These are phyloP conservation scores for Characodon lateralis DNA, from an alignment of 2,797 vertebrate genomes.

Conservation along the genomic window DNA sequence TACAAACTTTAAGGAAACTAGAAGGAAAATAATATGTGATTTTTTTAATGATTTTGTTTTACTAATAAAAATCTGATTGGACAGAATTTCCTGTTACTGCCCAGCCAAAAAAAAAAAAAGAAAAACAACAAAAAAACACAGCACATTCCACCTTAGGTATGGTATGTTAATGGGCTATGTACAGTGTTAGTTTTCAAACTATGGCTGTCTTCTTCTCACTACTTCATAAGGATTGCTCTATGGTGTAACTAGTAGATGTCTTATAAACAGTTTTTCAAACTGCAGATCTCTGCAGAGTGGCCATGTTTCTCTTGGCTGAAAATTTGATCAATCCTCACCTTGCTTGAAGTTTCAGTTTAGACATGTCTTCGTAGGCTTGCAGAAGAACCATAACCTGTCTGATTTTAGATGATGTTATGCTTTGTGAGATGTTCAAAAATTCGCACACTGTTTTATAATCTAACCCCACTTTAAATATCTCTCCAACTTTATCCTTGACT, in stretches of 20 bases:
- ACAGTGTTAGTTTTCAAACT: not conserved
- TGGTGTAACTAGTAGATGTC: no score
- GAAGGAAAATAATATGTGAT: not conserved
- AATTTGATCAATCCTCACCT: not conserved
- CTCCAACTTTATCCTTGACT: not conserved
- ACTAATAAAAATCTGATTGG: not conserved
- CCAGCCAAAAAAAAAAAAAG: no score
- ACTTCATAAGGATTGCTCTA: not conserved
- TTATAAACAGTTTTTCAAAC: not conserved
- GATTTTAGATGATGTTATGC: not conserved
- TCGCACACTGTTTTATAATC: not conserved
- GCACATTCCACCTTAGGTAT: not conserved
- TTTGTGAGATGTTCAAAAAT: not conserved
- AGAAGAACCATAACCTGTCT: not conserved
- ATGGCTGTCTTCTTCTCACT: not conserved
- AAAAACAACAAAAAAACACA: no score
- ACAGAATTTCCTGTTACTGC: not conserved
- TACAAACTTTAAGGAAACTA: not conserved
- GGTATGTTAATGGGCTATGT: not conserved
- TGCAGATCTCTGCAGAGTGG: not conserved
- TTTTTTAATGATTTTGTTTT: not conserved
- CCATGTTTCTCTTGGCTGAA: not conserved
- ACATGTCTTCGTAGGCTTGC: not conserved
- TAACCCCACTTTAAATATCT: not conserved
- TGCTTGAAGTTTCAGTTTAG: not conserved